A percentile compares a stretch with the other conserved stretches of the same genome.
These are phyloP conservation scores for Tridacna gigas DNA, from an alignment of 2,888 invertebrate genomes.

Conservation along the genomic window DNA sequence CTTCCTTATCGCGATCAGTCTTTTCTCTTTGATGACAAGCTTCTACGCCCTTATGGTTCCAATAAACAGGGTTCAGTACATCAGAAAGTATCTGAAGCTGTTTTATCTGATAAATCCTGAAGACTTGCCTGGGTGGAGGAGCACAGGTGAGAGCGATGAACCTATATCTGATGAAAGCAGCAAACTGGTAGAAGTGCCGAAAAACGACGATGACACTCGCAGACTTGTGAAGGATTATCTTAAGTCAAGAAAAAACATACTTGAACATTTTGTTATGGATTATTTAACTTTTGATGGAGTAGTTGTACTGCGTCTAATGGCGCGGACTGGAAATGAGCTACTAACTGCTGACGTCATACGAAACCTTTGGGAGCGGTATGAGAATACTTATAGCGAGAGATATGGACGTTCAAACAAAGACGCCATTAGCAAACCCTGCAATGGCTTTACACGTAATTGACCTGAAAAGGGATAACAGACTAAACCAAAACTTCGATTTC, in stretches of 20 bases:
- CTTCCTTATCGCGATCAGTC: conserved; percentile 70
- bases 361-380: conserved; percentile 56
- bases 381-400: too few species aligned
- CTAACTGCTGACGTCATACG: conserved; percentile 72
- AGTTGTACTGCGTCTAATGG: conserved; percentile 74
- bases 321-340: conserved; percentile 76
- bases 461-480: too few species aligned
- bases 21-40: conserved; percentile 71
- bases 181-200: neutral
- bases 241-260: neutral
- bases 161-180: neutral
- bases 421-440: too few species aligned
- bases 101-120: conserved; percentile 61
- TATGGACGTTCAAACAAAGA: too few species aligned
- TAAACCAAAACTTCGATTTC: too few species aligned
- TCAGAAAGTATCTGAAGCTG: conserved; percentile 76
- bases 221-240: neutral
- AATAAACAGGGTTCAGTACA: conserved; percentile 72
- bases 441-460: too few species aligned
- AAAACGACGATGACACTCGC: neutral
- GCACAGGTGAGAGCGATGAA: neutral
- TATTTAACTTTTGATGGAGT: conserved; percentile 77
- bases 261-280: conserved; percentile 70
- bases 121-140: conserved; percentile 31
- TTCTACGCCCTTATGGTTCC: conserved; percentile 76